Evolutionary conservation across 2,797 vertebrate genomes (phyloP), one percentile per base, ranked within the genome.

Genomic region (Falco columbarius): DNA sequence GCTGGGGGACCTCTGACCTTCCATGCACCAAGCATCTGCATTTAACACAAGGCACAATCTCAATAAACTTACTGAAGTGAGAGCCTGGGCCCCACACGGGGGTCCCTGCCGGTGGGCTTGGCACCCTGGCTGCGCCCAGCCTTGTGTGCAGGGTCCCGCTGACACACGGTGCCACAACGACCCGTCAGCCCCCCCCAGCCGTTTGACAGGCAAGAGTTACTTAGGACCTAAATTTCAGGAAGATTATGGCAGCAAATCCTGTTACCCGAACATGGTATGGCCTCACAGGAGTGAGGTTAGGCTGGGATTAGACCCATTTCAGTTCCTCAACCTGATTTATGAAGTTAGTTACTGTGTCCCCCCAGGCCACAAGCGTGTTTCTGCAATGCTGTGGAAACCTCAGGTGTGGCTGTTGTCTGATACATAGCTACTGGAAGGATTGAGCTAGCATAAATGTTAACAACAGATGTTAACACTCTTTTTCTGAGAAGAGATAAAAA

Each of bases 91-190:
- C 38, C 56, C 20, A 7, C 1, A 1, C 70, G 6, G 15, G 29
- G 19, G 18, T 3, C 21, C 30, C 40, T 83, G 68, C 20, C 29
- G 2, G 2, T 30, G 56, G 51, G 27, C 38, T 29, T 13, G 65
- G 10, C 55, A 8, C 20, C 49, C 24, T 4, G 14, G 20, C 0
- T 14, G 54, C 59, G 6, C 5, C 29, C 34, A 4, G 10, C 68
- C 21, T 30, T 6, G 16, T 4, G 40, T 2, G 3, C 32, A 3
- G 9, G 4, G 56, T 21, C 14, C 13, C 2, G 1, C 56, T 17
- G 47, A n/a, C 65, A 15, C 51, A 14, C 16, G 0, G 27, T 10
- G 54, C 40, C 17, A 14, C 62, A 17, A 34, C 3, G 27, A 17
- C 47, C 63, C 19, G 19, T 12, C 65, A 46, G 81, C 40, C 27